Conservation (phyloP, 1,140 invertebrate genomes). For the Drosophila prosaltans region DNA sequence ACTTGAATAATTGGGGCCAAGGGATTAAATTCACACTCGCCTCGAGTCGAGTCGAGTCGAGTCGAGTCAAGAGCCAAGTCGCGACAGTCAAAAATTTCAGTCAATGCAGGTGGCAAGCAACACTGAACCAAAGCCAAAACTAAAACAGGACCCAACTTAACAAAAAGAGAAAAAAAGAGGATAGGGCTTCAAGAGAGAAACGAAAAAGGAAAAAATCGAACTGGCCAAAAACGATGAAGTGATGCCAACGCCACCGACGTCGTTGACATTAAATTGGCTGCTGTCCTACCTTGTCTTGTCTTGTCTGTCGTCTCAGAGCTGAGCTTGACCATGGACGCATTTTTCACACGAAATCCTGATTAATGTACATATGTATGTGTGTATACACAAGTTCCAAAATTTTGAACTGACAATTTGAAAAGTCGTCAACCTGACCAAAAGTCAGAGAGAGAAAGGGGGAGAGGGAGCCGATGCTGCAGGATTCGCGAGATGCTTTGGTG, state of each 20-base stretch:
- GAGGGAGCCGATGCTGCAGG: conserved; percentile 44
- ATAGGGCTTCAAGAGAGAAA: conserved; percentile 3
- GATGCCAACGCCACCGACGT: conserved; percentile 79
- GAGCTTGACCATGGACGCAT: conserved; percentile 60
- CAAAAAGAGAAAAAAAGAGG: conserved; percentile 10
- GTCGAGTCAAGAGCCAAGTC: background rate
- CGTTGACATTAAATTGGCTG: conserved; percentile 71
- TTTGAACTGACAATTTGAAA: conserved; percentile 78
- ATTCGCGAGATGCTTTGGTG: conserved; percentile 61
- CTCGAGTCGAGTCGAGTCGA: conserved; percentile 11
- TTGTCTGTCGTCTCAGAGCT: conserved; percentile 33
- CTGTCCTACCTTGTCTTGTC: conserved; percentile 45
- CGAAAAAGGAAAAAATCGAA: conserved; percentile 17
- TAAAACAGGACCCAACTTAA: conserved; percentile 25
- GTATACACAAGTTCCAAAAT: conserved; percentile 67
- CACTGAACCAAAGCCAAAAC: conserved; percentile 17
- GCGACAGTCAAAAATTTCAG: conserved; percentile 22
- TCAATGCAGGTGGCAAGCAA: conserved; percentile 62
- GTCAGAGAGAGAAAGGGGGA: background rate
- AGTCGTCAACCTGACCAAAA: conserved; percentile 69
- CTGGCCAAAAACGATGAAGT: conserved; percentile 55
- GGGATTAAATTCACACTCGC: conserved; percentile 75
- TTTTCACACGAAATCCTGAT: conserved; percentile 81
- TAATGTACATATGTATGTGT: conserved; percentile 45
- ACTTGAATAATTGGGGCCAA: conserved; percentile 79